A percentile compares a stretch with the other conserved stretches of the same genome.
Conservation (phyloP, 2,888 invertebrate species). For the Apamea crenata region DNA sequence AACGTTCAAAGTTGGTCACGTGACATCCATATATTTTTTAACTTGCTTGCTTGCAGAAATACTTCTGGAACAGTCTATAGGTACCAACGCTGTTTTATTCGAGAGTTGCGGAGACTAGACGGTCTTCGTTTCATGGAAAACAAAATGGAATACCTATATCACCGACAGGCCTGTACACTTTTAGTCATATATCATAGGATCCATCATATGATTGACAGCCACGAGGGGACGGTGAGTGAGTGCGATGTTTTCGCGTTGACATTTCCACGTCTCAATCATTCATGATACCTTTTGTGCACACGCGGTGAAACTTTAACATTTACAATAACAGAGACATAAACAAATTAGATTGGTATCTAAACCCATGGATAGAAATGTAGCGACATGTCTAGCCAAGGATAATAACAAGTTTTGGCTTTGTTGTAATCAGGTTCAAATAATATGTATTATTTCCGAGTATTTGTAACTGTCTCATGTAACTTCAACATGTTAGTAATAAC, state of each 20-base stretch:
- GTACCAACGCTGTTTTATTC: background rate
- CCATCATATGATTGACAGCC: constrained; percentile 4
- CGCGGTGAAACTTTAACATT: background rate
- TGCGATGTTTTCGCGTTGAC: background rate
- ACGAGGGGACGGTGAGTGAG: background rate
- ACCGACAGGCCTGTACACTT: background rate
- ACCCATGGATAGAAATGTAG: background rate
- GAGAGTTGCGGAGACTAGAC: background rate
- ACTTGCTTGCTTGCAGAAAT: too few species aligned
- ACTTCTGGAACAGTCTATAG: too few species aligned
- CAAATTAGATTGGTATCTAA: background rate
- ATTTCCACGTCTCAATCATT: constrained; percentile 5
- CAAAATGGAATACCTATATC: background rate
- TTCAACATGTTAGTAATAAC: constrained; percentile 6
- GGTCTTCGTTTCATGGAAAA: background rate
- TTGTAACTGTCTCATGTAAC: constrained; percentile 10
- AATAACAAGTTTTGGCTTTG: background rate
- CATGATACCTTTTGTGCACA: background rate
- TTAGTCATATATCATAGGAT: background rate
- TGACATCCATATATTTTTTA: too few species aligned
- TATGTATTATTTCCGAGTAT: background rate
- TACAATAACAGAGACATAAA: background rate
- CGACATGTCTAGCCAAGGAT: background rate
- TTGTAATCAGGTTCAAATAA: background rate
- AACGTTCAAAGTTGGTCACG: too few species aligned